These are phyloP conservation scores for Heliothis subflexa DNA, from an alignment of 1,140 invertebrate genomes.

Conservation along the genomic window DNA sequence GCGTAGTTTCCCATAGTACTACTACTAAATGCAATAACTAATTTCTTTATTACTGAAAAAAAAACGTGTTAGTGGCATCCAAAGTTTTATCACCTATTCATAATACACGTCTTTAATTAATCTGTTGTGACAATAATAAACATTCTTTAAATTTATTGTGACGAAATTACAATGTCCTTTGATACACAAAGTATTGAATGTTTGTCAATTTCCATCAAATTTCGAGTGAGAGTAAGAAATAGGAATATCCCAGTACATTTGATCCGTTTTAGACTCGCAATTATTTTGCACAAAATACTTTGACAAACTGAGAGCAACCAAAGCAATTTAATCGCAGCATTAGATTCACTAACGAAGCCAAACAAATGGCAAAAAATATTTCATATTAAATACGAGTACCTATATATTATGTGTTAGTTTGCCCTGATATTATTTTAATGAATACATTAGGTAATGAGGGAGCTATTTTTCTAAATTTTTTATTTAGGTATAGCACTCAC, in stretches of 20 bases:
- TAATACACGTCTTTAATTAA: conserved; percentile 54
- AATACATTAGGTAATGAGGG: conserved; percentile 47
- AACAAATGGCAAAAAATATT: conserved; percentile 51
- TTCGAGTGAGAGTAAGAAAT: conserved; percentile 54
- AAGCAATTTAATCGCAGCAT: conserved; percentile 55
- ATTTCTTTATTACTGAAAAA: conserved; percentile 10
- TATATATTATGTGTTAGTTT: conserved; percentile 47
- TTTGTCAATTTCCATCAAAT: conserved; percentile 60
- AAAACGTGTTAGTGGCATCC: conserved; percentile 30
- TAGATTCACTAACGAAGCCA: conserved; percentile 50
- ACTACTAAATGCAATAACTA: conserved; percentile 18
- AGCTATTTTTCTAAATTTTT: conserved; percentile 47
- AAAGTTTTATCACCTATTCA: conserved; percentile 37
- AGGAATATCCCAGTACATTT: conserved; percentile 47
- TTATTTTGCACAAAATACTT: conserved; percentile 46
- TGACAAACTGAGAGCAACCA: conserved; percentile 53
- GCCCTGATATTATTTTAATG: conserved; percentile 48
- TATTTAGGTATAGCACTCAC: conserved; percentile 51
- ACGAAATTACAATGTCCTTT: conserved; percentile 52
- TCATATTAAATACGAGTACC: conserved; percentile 37
- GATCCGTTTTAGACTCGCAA: conserved; percentile 44
- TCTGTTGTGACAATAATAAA: conserved; percentile 74
- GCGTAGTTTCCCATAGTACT: conserved; percentile 15
- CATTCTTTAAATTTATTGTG: conserved; percentile 56
- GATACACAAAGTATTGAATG: conserved; percentile 49